phyloP scores from a whole-genome alignment of 2,888 invertebrate species.

The Amphipyra berbera region DNA sequence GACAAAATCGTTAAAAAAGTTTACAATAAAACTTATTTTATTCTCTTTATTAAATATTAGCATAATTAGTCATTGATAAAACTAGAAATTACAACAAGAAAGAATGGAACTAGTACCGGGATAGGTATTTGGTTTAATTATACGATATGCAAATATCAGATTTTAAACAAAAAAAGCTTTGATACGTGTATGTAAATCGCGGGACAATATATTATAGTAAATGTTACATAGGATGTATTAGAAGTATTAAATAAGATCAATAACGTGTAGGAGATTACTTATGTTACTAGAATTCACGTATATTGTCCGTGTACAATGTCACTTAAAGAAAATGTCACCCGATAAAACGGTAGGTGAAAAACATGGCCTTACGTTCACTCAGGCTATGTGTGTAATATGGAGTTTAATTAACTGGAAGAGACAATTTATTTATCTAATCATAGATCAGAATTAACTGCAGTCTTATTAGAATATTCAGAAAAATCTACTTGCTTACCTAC shows the following conservation, averaged over 20 bases:
- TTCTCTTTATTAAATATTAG: too few species aligned
- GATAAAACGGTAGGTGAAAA: conserved; percentile 49
- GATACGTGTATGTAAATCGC: conserved; percentile 8
- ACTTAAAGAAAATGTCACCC: conserved; percentile 41
- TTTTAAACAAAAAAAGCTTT: neutral
- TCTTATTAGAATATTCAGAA: neutral
- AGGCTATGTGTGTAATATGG: conserved; percentile 24
- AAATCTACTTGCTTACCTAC: neutral
- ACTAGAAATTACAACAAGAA: too few species aligned
- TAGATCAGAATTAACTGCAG: neutral
- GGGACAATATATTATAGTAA: too few species aligned
- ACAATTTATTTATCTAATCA: neutral
- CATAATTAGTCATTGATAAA: too few species aligned
- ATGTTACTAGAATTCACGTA: conserved; percentile 54
- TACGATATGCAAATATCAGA: neutral
- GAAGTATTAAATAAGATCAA: conserved; percentile 26
- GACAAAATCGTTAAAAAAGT: neutral
- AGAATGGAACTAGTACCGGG: too few species aligned
- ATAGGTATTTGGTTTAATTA: neutral
- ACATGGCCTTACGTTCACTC: conserved; percentile 75
- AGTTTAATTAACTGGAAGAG: conserved; percentile 50
- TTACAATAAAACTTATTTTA: too few species aligned
- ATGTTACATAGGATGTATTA: conserved; percentile 14
- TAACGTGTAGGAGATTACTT: conserved; percentile 16
- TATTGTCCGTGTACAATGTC: conserved; percentile 35